Base-by-base conservation (phyloP, 2,888 invertebrate species). In the Heliconius erato region DNA sequence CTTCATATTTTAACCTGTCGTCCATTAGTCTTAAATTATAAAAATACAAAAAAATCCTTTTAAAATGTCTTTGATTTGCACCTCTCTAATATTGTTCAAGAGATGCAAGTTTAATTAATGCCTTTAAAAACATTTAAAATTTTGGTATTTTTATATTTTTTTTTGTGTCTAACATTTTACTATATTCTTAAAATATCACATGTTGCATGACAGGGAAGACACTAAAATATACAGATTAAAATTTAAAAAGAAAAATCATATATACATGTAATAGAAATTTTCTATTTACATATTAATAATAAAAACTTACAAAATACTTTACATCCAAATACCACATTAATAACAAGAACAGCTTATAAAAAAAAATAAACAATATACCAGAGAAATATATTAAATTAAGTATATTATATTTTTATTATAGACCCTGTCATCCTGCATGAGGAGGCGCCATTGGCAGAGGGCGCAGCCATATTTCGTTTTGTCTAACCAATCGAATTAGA, bases 381-480 rank as follows among this genome's bases (percentile, higher is more conserved):
- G 9, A 7, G 35, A 35, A 35, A 35, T 9, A 40, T 40, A 9
- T 40, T 32, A 54, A 74, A 26, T 72, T 49, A 40, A 63, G n/a
- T 67, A 32, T 87, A 40, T 40, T 40, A 54, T 88, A 86, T 88
- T 90, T 63, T n/a, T 63, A n/a, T 63, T 63, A 86, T 92, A 93
- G 93, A 89, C 88, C 82, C 87, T 88, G 88, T 82, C 89, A 83
- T 84, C 90, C 76, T 89, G 90, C 83, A 86, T 89, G 89, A 93
- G 91, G 89, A 89, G 92, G 82, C 90, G 91, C 67, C 90, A 90
- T 86, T 92, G 91, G 91, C 88, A 89, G 89, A 88, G 85, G 83
- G 85, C 85, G 76, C 85, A 84, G 84, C 85, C 69, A 72, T 82
- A 79, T 59, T 78, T 84, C 74, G 79, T 82, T 63, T 40, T 82